These are phyloP conservation scores for Barnardius zonarius DNA, from an alignment of 2,113 vertebrate species.

Conservation along the genomic window DNA sequence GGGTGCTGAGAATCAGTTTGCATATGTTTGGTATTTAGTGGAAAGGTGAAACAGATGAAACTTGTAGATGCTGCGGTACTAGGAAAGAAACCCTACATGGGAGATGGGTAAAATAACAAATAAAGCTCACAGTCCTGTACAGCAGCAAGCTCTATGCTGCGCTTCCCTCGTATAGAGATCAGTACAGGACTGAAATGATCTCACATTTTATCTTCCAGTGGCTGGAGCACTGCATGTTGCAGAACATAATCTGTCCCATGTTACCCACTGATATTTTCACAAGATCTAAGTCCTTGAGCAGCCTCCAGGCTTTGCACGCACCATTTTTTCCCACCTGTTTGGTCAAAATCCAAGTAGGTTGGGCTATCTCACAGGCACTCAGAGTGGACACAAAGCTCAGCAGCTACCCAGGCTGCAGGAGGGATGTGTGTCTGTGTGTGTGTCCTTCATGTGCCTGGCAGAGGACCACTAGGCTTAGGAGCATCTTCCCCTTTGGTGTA, in stretches of 20 bases:
- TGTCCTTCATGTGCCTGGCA: neutral
- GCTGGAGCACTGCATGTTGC: neutral
- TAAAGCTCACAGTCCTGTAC: neutral
- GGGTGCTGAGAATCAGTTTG: neutral
- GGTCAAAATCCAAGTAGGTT: neutral
- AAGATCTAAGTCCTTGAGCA: neutral
- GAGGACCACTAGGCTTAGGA: neutral
- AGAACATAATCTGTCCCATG: neutral
- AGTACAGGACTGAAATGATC: neutral
- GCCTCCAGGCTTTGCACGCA: neutral
- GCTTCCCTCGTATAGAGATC: neutral
- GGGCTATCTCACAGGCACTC: neutral
- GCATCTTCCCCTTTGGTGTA: neutral
- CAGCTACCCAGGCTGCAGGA: neutral
- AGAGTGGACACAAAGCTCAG: neutral
- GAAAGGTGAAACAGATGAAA: neutral
- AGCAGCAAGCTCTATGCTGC: neutral
- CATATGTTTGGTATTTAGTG: neutral
- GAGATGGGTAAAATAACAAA: neutral
- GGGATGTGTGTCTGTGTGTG: neutral
- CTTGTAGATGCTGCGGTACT: neutral
- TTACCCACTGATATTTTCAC: neutral
- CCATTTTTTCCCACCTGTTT: neutral
- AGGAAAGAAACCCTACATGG: rapidly evolving
- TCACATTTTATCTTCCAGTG: neutral